Base-by-base conservation (phyloP, 1,140 invertebrate species). In the Nasonia giraulti region DNA sequence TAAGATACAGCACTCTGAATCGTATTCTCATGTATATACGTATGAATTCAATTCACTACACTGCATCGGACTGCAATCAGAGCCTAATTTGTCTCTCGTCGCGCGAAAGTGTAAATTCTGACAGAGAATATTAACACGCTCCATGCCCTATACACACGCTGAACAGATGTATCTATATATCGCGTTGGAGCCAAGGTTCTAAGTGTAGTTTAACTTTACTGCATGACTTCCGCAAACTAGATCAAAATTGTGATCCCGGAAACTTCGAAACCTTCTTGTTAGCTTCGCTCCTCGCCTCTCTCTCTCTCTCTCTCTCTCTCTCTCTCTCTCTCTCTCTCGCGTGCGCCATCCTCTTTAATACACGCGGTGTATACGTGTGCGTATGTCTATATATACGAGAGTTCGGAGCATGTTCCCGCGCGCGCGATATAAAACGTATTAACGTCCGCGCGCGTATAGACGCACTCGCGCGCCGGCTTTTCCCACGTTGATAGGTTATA, bases 301-400 rank as follows among this genome's bases (percentile, higher is more conserved):
- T 3, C 50, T 0, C 50, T n/a, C 3, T 0, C 40, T 55, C 3
- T 0, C 40, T 55, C 3, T 0, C 40, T 55, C 3, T 0, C 40
- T 55, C 3, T 0, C 40, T 55, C 3, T 0, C 40, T 55, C 3
- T 0, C 40, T 55, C 50, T 3, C 50, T 0, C 50, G 11, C 12
- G 2, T 0, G 11, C 68, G 3, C n/a, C 88, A 88, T 87, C 86
- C 88, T 89, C 86, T 89, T 89, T 89, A 89, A 88, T 88, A 88
- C 89, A 87, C 88, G 17, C 6, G 17, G 5, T 8, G 17, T n/a
- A n/a, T 17, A 7, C 20, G 20, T 7, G 20, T 62, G n/a, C 20
- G 17, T 20, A 0, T n/a, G 17, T 17, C 5, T n/a, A 62, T n/a
- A 17, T 50, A 50, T 50, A 50, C 2, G 11, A 50, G 47, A 50